Evolutionary conservation across 2,113 vertebrate species (phyloP), one percentile per base, ranked within the genome.

Genomic region (Gulo gulo): DNA sequence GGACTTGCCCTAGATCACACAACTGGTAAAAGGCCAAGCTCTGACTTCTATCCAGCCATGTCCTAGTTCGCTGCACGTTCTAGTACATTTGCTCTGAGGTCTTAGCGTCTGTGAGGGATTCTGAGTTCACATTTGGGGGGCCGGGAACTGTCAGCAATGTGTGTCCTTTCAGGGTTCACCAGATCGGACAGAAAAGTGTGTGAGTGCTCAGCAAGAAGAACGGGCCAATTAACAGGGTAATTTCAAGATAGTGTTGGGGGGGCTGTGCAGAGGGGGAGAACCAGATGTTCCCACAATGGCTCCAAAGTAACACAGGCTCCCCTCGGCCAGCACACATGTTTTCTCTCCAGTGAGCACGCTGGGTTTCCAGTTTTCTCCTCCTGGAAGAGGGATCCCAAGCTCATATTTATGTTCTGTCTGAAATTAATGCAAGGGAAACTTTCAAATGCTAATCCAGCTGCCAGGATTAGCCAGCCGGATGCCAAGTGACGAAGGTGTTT

Each of bases 391-490:
- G 84, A 91, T 86, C 97, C 82, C 65, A 71, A 88, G 63, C 95
- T 96, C 93, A 10, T 95, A 98, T 98, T 92, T 97, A 96, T 88
- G 96, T 98, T 98, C 55, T 26, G 63, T 98, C 97, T 98, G 95
- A 98, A 97, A 98, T 96, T 97, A 98, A 98, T 97, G 94, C 97
- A 98, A 92, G 42, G 97, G 93, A 97, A 83, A 84, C 98, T 98
- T 98, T 98, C 87, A 98, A 92, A 98, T 82, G 87, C 18, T 97
- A 98, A 98, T 98, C 61, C 88, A 15, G 59, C 92, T 91, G 96
- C 95, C 92, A 93, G 97, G 61, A 84, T 79, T 57, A 52, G 86
- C 67, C 42, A 1, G 95, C 80, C 15, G 47, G 95, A 95, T 97
- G 81, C 88, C 94, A 84, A 87, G 65, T 78, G n/a, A 94, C 42